Percentiles rank a stretch among this genome's conserved stretches.
Evolutionary conservation across 2,888 invertebrate species (phyloP).

Genomic region (Trissolcus brochymenae): DNA sequence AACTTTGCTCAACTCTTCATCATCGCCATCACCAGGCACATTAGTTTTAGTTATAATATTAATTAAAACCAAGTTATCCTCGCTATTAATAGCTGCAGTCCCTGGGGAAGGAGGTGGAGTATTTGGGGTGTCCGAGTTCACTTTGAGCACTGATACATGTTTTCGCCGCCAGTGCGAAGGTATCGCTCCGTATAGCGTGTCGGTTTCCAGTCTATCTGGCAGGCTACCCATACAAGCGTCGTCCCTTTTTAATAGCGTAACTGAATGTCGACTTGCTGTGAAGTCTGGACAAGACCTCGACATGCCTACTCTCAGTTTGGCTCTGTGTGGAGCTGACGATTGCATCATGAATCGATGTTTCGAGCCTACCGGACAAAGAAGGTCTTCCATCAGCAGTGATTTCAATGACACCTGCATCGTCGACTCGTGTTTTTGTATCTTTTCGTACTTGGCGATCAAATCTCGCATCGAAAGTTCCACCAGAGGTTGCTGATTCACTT

Average conservation of each 20-base stretch:
- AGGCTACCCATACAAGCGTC: conserved; percentile 66
- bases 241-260: conserved; percentile 60
- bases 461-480: conserved; percentile 91
- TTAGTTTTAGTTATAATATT: conserved; percentile 68
- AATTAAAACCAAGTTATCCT: conserved; percentile 75
- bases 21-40: conserved; percentile 53
- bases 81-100: conserved; percentile 63
- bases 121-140: conserved; percentile 67
- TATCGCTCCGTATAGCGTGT: conserved; percentile 71
- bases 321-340: conserved; percentile 78
- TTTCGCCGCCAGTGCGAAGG: conserved; percentile 72
- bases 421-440: conserved; percentile 83
- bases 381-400: conserved; percentile 93
- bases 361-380: conserved; percentile 86
- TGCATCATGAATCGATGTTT: conserved; percentile 91
- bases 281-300: conserved; percentile 91
- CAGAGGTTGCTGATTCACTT: conserved; percentile 83
- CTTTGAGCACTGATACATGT: conserved; percentile 60
- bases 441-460: conserved; percentile 86
- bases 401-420: conserved; percentile 87
- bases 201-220: conserved; percentile 71
- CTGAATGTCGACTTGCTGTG: conserved; percentile 63
- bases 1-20: conserved; percentile 34
- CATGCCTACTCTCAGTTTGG: conserved; percentile 66
- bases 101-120: conserved; percentile 74